Base-by-base conservation (phyloP, 2,113 vertebrate species). In the Psephotus haematonotus region DNA sequence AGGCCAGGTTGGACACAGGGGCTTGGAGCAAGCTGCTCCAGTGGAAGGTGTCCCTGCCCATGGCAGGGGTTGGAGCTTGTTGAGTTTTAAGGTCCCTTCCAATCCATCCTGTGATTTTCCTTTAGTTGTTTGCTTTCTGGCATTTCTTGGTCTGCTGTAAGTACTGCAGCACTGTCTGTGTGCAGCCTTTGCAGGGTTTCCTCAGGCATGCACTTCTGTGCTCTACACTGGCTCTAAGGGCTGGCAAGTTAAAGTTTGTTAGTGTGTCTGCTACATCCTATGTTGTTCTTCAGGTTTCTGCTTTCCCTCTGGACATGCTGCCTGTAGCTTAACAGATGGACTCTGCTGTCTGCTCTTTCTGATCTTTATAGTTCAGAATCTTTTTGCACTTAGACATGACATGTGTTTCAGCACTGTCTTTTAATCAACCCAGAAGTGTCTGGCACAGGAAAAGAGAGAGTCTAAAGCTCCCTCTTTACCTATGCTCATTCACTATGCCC, bases 1-100 rank as follows among this genome's bases (percentile, higher is more conserved):
- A n/a, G n/a, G 49, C 24, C 49, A 50, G 49, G 13, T 50, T 50
- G 49, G 24, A 50, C 13, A 15, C 49, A 50, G 47, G 49, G 49
- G 49, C 49, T 50, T 50, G 49, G 49, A 27, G 49, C 49, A 27
- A 50, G 8, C 49, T 50, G 25, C 49, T 50, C 8, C 1, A n/a
- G 53, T 22, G 55, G 55, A 22, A n/a, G 19, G 55, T 6, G 55
- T 57, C 19, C 6, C 31, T n/a, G 55, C 0, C 1, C 4, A 1
- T n/a, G 55, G 8, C 55, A n/a, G 9, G 33, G 20, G 33, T 23
- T 59, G 33, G 55, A n/a, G 3, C 33, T n/a, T 13, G 13, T 14
- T 13, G 55, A 23, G 20, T 6, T 59, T 59, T n/a, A 22, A 59
- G 19, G 55, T 59, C 55, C 33, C 19, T 59, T 59, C 33, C 33